These are phyloP conservation scores for Stylophora pistillata DNA, from an alignment of 64 coral and sea anemone genomes.

Conservation along the genomic window DNA sequence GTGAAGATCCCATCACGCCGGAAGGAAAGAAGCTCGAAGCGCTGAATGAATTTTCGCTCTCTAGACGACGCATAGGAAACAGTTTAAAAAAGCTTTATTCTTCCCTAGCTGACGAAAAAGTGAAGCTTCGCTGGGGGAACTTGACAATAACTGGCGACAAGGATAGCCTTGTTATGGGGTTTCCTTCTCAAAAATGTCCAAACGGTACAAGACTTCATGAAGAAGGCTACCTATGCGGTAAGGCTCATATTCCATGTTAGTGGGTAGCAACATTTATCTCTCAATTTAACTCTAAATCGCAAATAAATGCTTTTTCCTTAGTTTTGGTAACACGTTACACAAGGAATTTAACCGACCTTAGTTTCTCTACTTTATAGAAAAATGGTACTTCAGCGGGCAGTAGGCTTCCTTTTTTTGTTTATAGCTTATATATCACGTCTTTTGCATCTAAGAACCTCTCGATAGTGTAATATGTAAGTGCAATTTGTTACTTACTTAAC, in stretches of 20 bases:
- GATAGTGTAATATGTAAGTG: too few species aligned
- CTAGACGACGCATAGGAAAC: slow-evolving; percentile 11
- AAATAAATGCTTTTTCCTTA: too few species aligned
- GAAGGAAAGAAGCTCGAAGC: not conserved
- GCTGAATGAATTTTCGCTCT: not conserved
- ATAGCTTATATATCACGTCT: too few species aligned
- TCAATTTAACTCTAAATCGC: too few species aligned
- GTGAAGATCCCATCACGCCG: not conserved
- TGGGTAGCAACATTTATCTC: too few species aligned
- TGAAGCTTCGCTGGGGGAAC: not conserved
- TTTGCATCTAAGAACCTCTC: too few species aligned
- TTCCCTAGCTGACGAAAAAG: not conserved
- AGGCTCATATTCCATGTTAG: not conserved
- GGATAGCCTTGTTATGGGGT: not conserved
- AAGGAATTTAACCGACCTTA: too few species aligned
- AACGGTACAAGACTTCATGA: not conserved
- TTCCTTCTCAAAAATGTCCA: slow-evolving; percentile 13
- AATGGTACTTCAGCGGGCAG: too few species aligned
- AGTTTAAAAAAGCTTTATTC: not conserved
- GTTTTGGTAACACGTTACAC: too few species aligned
- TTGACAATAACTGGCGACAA: not conserved
- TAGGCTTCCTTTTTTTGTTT: too few species aligned
- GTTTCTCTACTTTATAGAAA: too few species aligned
- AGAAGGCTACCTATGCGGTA: slow-evolving; percentile 22
- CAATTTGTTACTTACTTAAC: too few species aligned